Conservation (phyloP, 2,797 vertebrate genomes). For the Setipinna tenuifilis region DNA sequence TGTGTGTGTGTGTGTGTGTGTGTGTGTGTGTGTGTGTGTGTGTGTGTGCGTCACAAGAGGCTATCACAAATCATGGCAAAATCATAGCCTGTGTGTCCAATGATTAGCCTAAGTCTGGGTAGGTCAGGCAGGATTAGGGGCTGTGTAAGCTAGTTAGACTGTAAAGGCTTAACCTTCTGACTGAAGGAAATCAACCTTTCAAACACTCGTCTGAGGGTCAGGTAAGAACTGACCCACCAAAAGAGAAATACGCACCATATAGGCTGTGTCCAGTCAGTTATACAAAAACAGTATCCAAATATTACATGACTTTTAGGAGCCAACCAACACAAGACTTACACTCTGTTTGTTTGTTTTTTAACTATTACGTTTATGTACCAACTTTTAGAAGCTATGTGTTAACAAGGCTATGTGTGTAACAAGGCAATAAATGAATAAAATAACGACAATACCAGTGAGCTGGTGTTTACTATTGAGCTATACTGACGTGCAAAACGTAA, state of each 20-base stretch:
- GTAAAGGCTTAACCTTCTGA: background rate
- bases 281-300: background rate
- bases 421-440: no score
- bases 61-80: constrained; percentile 25
- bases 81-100: constrained; percentile 14
- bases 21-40: background rate
- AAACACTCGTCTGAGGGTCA: background rate
- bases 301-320: background rate
- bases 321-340: no score
- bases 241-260: background rate
- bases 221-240: background rate
- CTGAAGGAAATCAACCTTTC: constrained; percentile 9
- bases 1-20: background rate
- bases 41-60: constrained; percentile 17
- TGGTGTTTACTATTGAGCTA: background rate
- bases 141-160: background rate
- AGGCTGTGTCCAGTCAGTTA: background rate
- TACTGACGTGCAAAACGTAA: background rate
- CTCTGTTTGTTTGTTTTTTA: no score
- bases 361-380: no score
- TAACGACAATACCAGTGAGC: background rate
- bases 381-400: no score
- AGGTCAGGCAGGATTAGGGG: constrained; percentile 37
- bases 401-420: no score
- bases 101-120: constrained; percentile 2